Conservation (phyloP, 2,113 vertebrate species). For the Amphiprion percula region DNA sequence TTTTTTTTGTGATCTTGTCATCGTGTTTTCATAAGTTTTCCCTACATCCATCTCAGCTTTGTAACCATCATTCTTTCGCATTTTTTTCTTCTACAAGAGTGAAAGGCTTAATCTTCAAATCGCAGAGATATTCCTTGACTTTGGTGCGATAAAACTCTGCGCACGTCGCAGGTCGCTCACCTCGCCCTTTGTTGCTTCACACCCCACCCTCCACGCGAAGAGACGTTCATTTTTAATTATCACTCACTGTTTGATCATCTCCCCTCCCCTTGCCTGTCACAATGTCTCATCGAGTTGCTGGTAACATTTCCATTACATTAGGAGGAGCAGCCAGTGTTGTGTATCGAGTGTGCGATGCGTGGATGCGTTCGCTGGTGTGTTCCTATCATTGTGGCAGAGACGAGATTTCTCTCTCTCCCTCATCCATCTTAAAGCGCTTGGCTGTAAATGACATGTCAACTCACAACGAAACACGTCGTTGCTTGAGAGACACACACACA, state of each 20-base stretch:
- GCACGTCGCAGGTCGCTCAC: constrained; percentile 32
- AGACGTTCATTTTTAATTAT: constrained; percentile 72
- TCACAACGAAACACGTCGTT: constrained; percentile 46
- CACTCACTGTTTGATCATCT: constrained; percentile 65
- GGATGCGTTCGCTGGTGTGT: constrained; percentile 42
- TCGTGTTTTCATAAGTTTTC: not conserved
- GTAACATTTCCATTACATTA: constrained; percentile 73
- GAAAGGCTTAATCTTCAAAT: constrained; percentile 4
- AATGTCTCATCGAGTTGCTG: constrained; percentile 49
- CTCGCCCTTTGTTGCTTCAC: constrained; percentile 21
- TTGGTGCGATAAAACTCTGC: constrained; percentile 1
- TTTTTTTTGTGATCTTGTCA: not conserved
- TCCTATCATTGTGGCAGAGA: constrained; percentile 58
- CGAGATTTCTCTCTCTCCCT: constrained; percentile 60
- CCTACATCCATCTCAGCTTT: constrained; percentile 3
- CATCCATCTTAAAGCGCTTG: constrained; percentile 78
- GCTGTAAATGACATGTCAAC: constrained; percentile 75
- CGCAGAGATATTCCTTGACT: constrained; percentile 7
- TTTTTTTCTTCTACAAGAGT: not conserved
- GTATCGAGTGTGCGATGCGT: constrained; percentile 1
- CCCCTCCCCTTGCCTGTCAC: constrained; percentile 58
- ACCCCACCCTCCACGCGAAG: constrained; percentile 8
- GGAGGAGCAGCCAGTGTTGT: constrained; percentile 32
- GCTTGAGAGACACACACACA: constrained; percentile 28
- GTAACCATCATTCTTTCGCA: not conserved